These are phyloP conservation scores for Pyralis farinalis DNA, from an alignment of 2,888 invertebrate species.

Conservation along the genomic window DNA sequence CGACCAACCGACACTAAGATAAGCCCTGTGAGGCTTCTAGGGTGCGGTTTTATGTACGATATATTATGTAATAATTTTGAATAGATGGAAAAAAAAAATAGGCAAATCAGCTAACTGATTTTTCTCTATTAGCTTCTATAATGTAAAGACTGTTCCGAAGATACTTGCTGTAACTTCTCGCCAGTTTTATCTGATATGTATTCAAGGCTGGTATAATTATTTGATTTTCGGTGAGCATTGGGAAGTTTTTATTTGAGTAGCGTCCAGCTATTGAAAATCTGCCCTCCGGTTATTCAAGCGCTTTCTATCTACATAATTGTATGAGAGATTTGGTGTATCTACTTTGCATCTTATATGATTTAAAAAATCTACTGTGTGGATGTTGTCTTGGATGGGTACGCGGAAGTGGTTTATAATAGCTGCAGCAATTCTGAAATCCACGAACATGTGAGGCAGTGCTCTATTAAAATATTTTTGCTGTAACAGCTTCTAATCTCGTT, in stretches of 20 bases:
- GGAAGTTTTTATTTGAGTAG: conserved; percentile 13
- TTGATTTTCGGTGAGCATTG: conserved; percentile 12
- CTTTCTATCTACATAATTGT: conserved; percentile 14
- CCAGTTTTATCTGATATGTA: conserved; percentile 15
- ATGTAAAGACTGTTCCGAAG: conserved; percentile 9
- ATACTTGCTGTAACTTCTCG: conserved; percentile 14
- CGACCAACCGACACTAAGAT: too few species aligned
- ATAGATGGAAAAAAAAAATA: too few species aligned
- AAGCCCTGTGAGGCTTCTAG: too few species aligned
- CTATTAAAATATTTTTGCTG: conserved; percentile 17
- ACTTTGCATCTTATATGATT: conserved; percentile 4
- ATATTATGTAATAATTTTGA: too few species aligned
- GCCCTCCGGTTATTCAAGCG: conserved; percentile 13
- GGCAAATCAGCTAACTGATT: neutral
- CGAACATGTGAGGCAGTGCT: conserved; percentile 4
- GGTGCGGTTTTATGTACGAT: too few species aligned
- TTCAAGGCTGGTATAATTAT: conserved; percentile 13
- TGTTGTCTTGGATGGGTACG: conserved; percentile 1
- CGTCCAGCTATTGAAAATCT: conserved; percentile 8
- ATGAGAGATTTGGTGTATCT: conserved; percentile 10
- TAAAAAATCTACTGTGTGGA: conserved; percentile 6
- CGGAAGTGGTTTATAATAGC: conserved; percentile 12
- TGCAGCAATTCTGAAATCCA: conserved; percentile 11
- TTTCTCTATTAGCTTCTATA: conserved; percentile 9
- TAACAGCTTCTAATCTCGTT: conserved; percentile 17